Evolutionary conservation across 2,888 invertebrate genomes (phyloP), one percentile per base, ranked within the genome.

Genomic region (Leptinotarsa juncta): DNA sequence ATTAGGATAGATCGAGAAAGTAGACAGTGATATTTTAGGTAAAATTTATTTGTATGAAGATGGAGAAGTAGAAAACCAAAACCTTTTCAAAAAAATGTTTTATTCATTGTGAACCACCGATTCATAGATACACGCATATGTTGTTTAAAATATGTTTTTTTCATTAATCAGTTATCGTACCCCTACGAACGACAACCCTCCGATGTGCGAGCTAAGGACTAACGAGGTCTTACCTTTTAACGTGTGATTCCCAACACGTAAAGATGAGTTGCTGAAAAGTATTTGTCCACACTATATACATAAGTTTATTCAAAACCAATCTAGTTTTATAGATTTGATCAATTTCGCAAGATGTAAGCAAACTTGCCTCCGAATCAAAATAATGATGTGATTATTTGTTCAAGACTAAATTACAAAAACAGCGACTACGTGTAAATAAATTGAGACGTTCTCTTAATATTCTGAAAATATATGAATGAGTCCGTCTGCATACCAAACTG

Each of bases 361-460:
- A 69, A 69, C 69, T 55, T 48, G 48, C 48, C 42, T 49, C 32
- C 69, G 57, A 69, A 69, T 57, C 55, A 57, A 69, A 69, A 69
- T 69, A 57, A 69, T 69, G 69, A 57, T 57, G 57, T 69, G 57
- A 69, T 69, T 69, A 69, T 69, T 69, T 69, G 57, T 57, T 48
- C 48, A 60, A 57, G 57, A 42, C 57, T 42, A 60, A 60, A 69
- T 69, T 57, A 60, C 69, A 57, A 69, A 57, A 69, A 69, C 57
- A 55, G 42, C 48, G 57, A 48, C 48, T 23, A 60, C 42, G 69
- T 57, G 57, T 57, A 69, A 69, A 69, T 69, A 69, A 69, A 69
- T 57, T 50, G 42, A 16, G 57, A 53, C 51, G 66, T 51, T 26
- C 57, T 57, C 57, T 57, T 57, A 57, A 57, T 57, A 57, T 57